These are phyloP conservation scores for Drosophila arawakana DNA, from an alignment of 1,140 invertebrate species.

Conservation along the genomic window DNA sequence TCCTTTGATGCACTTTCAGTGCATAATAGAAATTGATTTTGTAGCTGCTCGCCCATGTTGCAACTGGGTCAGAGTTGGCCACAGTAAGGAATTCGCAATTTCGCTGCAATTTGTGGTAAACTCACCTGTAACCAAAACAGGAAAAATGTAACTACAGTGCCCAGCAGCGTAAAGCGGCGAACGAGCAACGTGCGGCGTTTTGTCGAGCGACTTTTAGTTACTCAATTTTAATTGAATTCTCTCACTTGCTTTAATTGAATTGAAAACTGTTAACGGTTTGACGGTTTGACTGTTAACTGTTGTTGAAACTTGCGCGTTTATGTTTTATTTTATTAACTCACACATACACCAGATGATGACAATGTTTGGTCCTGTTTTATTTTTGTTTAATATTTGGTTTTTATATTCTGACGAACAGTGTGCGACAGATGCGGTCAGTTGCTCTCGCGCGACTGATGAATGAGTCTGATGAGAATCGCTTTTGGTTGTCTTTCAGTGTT, in stretches of 20 bases:
- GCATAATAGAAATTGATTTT: conserved; percentile 27
- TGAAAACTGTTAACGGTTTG: background rate
- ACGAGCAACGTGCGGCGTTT: background rate
- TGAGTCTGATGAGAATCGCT: conserved; percentile 9
- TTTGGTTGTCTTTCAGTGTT: conserved; percentile 12
- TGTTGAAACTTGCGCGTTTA: conserved; percentile 18
- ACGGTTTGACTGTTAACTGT: conserved; percentile 1
- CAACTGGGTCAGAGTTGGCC: conserved; percentile 38
- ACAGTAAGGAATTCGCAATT: background rate
- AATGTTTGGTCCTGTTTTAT: background rate
- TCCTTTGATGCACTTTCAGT: background rate
- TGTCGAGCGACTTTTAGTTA: conserved; percentile 14
- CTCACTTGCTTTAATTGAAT: conserved; percentile 29
- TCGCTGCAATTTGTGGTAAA: conserved; percentile 12
- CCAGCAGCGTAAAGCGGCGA: background rate
- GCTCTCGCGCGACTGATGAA: conserved; percentile 70
- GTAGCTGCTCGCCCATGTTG: conserved; percentile 6
- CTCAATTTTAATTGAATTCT: conserved; percentile 3
- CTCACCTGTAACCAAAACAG: conserved; percentile 51
- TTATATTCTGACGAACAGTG: conserved; percentile 2
- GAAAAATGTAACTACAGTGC: conserved; percentile 6
- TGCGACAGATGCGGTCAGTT: conserved; percentile 58
- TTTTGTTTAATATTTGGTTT: background rate
- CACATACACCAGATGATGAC: conserved; percentile 1
- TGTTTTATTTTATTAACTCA: background rate